phyloP scores from a whole-genome alignment of 2,888 invertebrate species.

The Adineta ricciae region DNA sequence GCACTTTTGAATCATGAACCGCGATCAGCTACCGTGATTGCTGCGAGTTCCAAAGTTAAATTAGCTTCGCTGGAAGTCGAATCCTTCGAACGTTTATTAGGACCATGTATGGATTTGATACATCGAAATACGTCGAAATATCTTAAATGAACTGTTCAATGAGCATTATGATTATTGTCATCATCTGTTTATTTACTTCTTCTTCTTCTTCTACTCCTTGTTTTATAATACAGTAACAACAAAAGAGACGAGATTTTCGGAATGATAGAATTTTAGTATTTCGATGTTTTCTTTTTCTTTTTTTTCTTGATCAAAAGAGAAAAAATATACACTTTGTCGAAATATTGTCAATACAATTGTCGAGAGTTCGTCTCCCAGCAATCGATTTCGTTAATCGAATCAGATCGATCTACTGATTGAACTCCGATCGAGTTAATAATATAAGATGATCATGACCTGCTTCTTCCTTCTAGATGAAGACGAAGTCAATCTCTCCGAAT shows the following conservation, averaged over 20 bases:
- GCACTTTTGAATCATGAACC: slow-evolving; percentile 93
- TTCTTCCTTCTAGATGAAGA: too few species aligned
- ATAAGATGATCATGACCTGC: too few species aligned
- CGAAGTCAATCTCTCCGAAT: too few species aligned
- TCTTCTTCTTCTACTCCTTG: background rate
- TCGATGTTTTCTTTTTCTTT: background rate
- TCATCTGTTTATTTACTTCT: background rate
- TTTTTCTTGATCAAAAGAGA: background rate
- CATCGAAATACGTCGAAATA: slow-evolving; percentile 93
- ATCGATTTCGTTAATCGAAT: too few species aligned
- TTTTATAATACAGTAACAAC: background rate
- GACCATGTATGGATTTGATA: slow-evolving; percentile 97
- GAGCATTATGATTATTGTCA: background rate
- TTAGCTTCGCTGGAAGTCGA: slow-evolving; percentile 92
- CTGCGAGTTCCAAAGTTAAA: slow-evolving; percentile 68
- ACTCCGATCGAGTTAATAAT: too few species aligned
- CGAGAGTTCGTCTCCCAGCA: too few species aligned
- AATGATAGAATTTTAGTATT: background rate
- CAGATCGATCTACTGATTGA: too few species aligned
- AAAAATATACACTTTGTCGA: background rate
- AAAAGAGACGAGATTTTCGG: background rate
- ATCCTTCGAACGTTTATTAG: slow-evolving; percentile 88
- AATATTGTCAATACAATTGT: background rate
- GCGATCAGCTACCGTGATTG: slow-evolving; percentile 68
- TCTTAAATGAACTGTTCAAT: slow-evolving; percentile 34